A percentile compares a stretch with the other conserved stretches of the same genome.
Conservation (phyloP, 1,140 invertebrate species). For the Achatina immaculata region DNA sequence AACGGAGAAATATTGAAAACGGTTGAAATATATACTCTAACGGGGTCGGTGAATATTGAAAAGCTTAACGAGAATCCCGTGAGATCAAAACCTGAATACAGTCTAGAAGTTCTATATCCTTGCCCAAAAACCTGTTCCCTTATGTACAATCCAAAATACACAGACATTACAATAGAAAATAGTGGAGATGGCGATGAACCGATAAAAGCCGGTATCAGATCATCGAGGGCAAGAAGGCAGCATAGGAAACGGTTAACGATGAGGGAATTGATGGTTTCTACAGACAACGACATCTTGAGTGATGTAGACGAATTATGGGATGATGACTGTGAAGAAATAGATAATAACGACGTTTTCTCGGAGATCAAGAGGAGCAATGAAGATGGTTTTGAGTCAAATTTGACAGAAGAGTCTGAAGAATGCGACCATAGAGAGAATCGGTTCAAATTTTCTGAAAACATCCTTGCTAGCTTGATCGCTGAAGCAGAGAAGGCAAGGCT, state of each 20-base stretch:
- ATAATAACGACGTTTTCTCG: background rate
- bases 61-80: no score
- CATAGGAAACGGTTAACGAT: conserved; percentile 3
- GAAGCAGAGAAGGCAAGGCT: conserved; percentile 20
- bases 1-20: background rate
- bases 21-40: background rate
- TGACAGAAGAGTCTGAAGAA: no score
- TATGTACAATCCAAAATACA: conserved; percentile 40
- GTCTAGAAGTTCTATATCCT: conserved; percentile 33
- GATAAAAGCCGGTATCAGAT: conserved; percentile 1
- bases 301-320: background rate
- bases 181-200: conserved; percentile 5
- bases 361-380: background rate
- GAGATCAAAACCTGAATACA: conserved; percentile 9
- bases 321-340: background rate
- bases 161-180: conserved; percentile 1
- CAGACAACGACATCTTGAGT: background rate
- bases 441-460: background rate
- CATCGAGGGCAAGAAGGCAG: background rate
- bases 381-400: no score
- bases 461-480: conserved; percentile 1
- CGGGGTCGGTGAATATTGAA: background rate
- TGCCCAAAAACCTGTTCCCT: conserved; percentile 35
- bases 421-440: background rate
- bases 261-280: background rate